Evolutionary conservation across 2,113 vertebrate species (phyloP).

Genomic region (Sceloporus undulatus): DNA sequence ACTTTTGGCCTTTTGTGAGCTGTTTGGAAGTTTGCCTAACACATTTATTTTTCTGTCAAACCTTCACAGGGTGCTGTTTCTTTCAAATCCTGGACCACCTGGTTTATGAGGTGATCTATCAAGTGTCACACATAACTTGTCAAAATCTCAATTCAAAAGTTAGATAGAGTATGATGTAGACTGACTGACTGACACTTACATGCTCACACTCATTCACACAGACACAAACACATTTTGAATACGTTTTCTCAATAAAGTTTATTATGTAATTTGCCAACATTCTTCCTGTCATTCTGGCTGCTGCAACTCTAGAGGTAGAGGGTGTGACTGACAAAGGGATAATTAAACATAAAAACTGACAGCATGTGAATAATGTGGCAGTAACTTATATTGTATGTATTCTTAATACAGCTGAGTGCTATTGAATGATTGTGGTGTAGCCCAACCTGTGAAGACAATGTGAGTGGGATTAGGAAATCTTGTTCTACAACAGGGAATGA

Average conservation of each 20-base stretch:
- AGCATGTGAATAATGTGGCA: constrained; percentile 29
- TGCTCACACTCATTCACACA: no score
- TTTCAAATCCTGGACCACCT: neutral
- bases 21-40: neutral
- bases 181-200: no score
- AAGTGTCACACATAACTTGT: neutral
- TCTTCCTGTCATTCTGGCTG: constrained; percentile 6
- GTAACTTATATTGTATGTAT: constrained; percentile 11
- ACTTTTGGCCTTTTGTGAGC: neutral
- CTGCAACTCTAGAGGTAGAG: neutral
- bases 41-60: neutral
- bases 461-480: neutral
- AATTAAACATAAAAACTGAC: constrained; percentile 22
- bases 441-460: fast-evolving
- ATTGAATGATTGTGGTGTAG: constrained; percentile 6
- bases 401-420: neutral
- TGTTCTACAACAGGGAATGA: neutral
- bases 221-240: constrained; percentile 9
- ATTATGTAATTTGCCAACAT: neutral
- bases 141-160: neutral
- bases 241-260: neutral
- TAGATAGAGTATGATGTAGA: neutral
- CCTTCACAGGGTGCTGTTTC: neutral
- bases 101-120: neutral
- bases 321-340: neutral